A percentile compares a stretch with the other conserved stretches of the same genome.
phyloP scores from a whole-genome alignment of 2,888 invertebrate species.

The Catocala nupta region DNA sequence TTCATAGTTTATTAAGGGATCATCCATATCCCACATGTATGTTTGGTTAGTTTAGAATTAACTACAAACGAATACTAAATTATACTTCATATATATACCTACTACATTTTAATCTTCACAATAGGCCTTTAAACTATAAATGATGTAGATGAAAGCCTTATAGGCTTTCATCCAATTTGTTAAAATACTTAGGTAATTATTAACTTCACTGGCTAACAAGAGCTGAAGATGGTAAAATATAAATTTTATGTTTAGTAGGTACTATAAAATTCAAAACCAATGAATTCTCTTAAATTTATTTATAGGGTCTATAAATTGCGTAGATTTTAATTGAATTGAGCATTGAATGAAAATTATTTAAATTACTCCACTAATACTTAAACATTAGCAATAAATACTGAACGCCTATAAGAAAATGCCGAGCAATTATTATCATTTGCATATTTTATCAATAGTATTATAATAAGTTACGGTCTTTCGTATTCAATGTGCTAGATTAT shows the following conservation, averaged over 20 bases:
- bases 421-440: conserved; percentile 36
- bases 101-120: too few species aligned
- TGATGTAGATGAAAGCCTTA: too few species aligned
- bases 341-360: conserved; percentile 3
- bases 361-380: background rate
- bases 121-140: too few species aligned
- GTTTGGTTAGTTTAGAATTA: background rate
- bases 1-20: background rate
- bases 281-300: background rate
- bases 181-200: too few species aligned
- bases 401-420: conserved; percentile 41
- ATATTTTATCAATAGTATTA: conserved; percentile 16
- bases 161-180: too few species aligned
- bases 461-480: background rate
- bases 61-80: too few species aligned
- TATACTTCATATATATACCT: too few species aligned
- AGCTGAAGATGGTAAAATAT: too few species aligned
- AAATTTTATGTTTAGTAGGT: background rate
- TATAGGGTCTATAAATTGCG: background rate
- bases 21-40: too few species aligned
- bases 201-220: too few species aligned
- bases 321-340: background rate
- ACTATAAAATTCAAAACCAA: background rate
- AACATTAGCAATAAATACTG: background rate
- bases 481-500: background rate